A percentile compares a stretch with the other conserved stretches of the same genome.
These are phyloP conservation scores for Premnoplex brunnescens DNA, from an alignment of 2,797 vertebrate genomes.

Conservation along the genomic window DNA sequence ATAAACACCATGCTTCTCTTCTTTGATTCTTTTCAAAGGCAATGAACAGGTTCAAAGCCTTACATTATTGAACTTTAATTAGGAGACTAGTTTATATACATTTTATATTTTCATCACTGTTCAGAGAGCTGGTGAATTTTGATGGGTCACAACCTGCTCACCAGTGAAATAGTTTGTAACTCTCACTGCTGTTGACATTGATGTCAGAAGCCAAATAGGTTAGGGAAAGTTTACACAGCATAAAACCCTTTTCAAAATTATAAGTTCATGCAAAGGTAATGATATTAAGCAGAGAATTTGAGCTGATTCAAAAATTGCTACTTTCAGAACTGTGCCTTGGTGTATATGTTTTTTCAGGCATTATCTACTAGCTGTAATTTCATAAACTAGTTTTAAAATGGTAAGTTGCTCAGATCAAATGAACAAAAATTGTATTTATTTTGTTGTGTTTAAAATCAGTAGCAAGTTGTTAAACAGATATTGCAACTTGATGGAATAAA, in stretches of 20 bases:
- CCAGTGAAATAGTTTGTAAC: neutral
- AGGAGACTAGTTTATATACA: conserved; percentile 61
- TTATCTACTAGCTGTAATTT: neutral
- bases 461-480: neutral
- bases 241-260: neutral
- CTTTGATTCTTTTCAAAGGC: conserved; percentile 69
- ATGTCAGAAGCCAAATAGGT: neutral
- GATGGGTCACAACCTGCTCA: conserved; percentile 41
- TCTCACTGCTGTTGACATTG: neutral
- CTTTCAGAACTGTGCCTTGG: neutral
- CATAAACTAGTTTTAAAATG: neutral
- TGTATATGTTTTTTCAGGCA: neutral
- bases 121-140: conserved; percentile 37
- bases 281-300: neutral
- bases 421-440: neutral
- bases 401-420: neutral
- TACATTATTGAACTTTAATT: conserved; percentile 74
- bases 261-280: neutral
- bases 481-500: neutral
- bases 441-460: neutral
- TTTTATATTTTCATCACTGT: conserved; percentile 75
- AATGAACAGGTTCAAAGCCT: conserved; percentile 69
- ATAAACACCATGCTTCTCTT: conserved; percentile 56
- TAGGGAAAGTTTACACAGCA: neutral
- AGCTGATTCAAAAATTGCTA: neutral